Percentiles rank a stretch among this genome's conserved stretches.
These are phyloP conservation scores for Monopis laevigella DNA, from an alignment of 2,888 invertebrate species.

Conservation along the genomic window DNA sequence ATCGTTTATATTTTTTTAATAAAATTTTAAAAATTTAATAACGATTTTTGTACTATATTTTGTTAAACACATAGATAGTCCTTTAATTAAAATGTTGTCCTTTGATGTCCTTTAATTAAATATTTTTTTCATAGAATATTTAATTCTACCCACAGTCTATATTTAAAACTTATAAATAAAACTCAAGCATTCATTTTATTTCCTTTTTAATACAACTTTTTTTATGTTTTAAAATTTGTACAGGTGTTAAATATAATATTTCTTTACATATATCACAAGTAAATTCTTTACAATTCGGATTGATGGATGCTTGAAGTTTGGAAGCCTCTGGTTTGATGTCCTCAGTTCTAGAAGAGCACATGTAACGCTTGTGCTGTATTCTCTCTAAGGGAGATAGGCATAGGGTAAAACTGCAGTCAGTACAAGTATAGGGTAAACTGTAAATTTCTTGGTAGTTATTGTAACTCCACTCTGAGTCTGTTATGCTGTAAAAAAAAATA, in stretches of 20 bases:
- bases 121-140: no score
- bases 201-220: constrained; percentile 67
- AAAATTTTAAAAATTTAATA: no score
- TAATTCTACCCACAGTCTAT: no score
- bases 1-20: no score
- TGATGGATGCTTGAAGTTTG: constrained; percentile 20
- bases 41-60: no score
- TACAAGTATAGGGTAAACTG: constrained; percentile 77
- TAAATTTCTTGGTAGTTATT: constrained; percentile 68
- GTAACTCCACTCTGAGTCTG: constrained; percentile 75
- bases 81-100: no score
- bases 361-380: constrained; percentile 74
- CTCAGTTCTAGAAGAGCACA: constrained; percentile 39
- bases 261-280: constrained; percentile 78
- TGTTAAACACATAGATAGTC: no score
- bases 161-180: no score
- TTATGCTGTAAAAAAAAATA: constrained; percentile 52
- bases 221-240: constrained; percentile 88
- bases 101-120: no score
- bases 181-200: no score
- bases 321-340: constrained; percentile 33
- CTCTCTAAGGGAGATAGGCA: constrained; percentile 74
- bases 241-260: constrained; percentile 75
- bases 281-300: constrained; percentile 71
- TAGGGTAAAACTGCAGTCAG: constrained; percentile 71